These are phyloP conservation scores for Himantopus leucocephalus DNA, from an alignment of 2,113 vertebrate genomes.

Conservation along the genomic window DNA sequence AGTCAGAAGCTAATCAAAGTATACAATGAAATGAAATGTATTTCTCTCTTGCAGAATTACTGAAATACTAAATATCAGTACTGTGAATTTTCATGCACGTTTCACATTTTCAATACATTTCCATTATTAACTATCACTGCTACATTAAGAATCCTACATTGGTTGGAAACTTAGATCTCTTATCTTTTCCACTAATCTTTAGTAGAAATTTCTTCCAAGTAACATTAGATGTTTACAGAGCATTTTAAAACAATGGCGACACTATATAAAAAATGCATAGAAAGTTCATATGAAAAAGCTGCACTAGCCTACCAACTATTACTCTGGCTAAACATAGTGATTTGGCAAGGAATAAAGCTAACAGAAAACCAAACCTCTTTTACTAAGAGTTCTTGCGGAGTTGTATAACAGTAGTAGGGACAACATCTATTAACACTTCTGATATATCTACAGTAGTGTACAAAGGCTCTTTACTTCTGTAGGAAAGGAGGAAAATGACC, in stretches of 20 bases:
- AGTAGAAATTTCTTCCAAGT: not conserved
- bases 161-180: not conserved
- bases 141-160: not conserved
- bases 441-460: not conserved
- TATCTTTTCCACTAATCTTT: not conserved
- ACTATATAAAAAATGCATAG: not conserved
- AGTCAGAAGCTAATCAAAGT: not conserved
- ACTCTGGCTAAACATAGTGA: not conserved
- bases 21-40: not conserved
- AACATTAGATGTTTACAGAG: not conserved
- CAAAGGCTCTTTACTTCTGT: not conserved
- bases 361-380: not conserved
- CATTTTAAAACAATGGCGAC: slow-evolving; percentile 10
- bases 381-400: not conserved
- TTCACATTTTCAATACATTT: not conserved
- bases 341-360: not conserved
- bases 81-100: not conserved
- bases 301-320: not conserved
- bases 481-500: not conserved
- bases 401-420: not conserved
- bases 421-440: not conserved
- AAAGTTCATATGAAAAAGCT: not conserved
- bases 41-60: not conserved
- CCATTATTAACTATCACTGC: not conserved
- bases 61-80: not conserved